Base-by-base conservation (phyloP, 2,888 invertebrate species). In the Galerucella calmariensis region DNA sequence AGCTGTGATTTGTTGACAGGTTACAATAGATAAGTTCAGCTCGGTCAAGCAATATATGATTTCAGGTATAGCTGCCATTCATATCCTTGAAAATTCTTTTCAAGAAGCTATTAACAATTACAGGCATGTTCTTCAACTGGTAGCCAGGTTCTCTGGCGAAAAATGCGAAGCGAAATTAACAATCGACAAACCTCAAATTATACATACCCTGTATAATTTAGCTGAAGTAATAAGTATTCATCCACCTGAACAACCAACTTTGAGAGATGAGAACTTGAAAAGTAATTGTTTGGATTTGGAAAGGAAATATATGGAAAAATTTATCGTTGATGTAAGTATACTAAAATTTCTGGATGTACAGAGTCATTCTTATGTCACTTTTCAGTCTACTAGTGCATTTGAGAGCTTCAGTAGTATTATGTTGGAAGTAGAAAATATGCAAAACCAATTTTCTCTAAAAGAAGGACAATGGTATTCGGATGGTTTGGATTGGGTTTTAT, bases 191-290 rank as follows among this genome's bases (percentile, higher is more conserved):
- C 87, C 94, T 59, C 88, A 91, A 79, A 88, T 91, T 82, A 90
- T 94, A 35, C 94, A 94, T 84, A 90, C 93, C 0, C 86, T 92
- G 74, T 89, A 92, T 81, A 94, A 94, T 85, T 87, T 93, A 66
- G 87, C 90, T 3, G 90, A 92, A 75, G 84, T 90, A 8, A 77
- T 90, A 20, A 87, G 87, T 72, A 80, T 82, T 4, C 68, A 77
- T 72, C 84, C 86, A 56, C 86, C 87, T 5, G 82, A 82, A 11
- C 87, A 86, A 9, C 89, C 88, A 8, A 91, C 91, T 4, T 85
- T 91, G 10, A 81, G 90, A 67, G 91, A 92, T 82, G 85, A 84
- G 56, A 83, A 83, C 48, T 86, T 92, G 44, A 82, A 83, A 72
- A 82, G 86, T 20, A 89, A 92, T 81, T 90, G 90, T 65, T 85